Base-by-base conservation (phyloP, 2,888 invertebrate species). In the Nudaria mundana region DNA sequence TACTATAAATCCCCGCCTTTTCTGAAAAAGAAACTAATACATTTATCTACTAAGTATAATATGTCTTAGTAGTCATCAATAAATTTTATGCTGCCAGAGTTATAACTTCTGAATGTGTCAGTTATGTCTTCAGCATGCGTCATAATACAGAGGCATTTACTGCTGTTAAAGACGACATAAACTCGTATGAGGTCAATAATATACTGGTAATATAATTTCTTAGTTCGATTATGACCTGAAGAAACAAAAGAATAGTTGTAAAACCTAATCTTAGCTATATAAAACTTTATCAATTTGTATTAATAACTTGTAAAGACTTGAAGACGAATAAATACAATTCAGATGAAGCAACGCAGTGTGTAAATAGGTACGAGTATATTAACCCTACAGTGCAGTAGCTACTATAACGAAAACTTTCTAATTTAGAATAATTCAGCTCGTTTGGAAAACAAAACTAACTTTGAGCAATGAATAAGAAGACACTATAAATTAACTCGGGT, bases 401-500 rank as follows among this genome's bases (percentile, higher is more conserved):
- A 57, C 40, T 56, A 55, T 56, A 51, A 54, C 47, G 44, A 41
- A 53, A 65, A 67, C 59, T 65, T 62, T 54, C 44, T 53, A 64
- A 63, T 66, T 69, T 64, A 62, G 54, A 62, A 65, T 62, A 73
- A 76, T 67, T 74, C 58, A 30, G 56, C 66, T 70, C 68, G 71
- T 75, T 76, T 67, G 58, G 62, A 70, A 76, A 76, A 76, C 73
- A 74, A 74, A 78, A 79, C 70, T 71, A 71, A 77, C 69, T 76
- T 67, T 63, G 63, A 65, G 74, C 76, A 75, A 81, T 82, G 81
- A 83, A 81, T 81, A 83, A 81, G 79, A 81, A 81, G 79, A 74
- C 65, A 80, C 78, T 78, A 85, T 83, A 86, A 85, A 86, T 85
- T 81, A 85, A 81, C 71, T 81, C 69, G 72, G 72, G 77, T 86